These are phyloP conservation scores for Trichopria drosophilae DNA, from an alignment of 2,888 invertebrate species.

Conservation along the genomic window DNA sequence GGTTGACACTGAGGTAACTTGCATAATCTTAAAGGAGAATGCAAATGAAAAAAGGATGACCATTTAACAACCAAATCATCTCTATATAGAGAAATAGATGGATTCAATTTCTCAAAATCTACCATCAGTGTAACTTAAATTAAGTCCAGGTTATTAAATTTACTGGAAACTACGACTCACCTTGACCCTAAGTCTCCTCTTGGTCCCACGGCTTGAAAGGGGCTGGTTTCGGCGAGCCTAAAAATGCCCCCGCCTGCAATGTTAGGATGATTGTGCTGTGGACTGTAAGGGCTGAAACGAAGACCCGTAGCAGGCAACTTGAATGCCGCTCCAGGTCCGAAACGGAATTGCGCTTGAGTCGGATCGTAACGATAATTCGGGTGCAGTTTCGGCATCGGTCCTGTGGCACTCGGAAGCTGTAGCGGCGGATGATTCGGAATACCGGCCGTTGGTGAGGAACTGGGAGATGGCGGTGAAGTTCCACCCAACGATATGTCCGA, in stretches of 20 bases:
- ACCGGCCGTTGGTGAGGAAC: too few species aligned
- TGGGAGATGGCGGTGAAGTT: conserved; percentile 54
- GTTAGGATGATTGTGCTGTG: conserved; percentile 55
- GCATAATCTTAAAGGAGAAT: not conserved
- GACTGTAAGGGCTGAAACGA: conserved; percentile 54
- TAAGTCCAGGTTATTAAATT: not conserved
- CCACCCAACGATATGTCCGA: conserved; percentile 56
- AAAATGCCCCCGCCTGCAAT: conserved; percentile 53
- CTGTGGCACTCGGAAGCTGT: conserved; percentile 51
- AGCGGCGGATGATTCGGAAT: conserved; percentile 51
- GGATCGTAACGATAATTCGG: conserved; percentile 56
- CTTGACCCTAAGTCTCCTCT: conserved; percentile 55
- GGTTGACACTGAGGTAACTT: not conserved
- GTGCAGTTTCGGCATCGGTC: conserved; percentile 52
- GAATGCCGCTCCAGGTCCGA: conserved; percentile 53
- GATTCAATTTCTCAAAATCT: too few species aligned
- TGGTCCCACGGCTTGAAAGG: conserved; percentile 56
- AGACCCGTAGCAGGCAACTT: conserved; percentile 54
- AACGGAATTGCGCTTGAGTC: conserved; percentile 53
- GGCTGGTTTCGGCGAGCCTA: conserved; percentile 56
- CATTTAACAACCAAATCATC: too few species aligned
- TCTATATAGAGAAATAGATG: too few species aligned
- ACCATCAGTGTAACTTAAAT: conserved; percentile 8
- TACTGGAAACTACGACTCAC: conserved; percentile 36
- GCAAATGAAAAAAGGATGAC: too few species aligned